A percentile compares a stretch with the other conserved stretches of the same genome.
Conservation (phyloP, 2,888 invertebrate genomes). For the Fragum fragum region DNA sequence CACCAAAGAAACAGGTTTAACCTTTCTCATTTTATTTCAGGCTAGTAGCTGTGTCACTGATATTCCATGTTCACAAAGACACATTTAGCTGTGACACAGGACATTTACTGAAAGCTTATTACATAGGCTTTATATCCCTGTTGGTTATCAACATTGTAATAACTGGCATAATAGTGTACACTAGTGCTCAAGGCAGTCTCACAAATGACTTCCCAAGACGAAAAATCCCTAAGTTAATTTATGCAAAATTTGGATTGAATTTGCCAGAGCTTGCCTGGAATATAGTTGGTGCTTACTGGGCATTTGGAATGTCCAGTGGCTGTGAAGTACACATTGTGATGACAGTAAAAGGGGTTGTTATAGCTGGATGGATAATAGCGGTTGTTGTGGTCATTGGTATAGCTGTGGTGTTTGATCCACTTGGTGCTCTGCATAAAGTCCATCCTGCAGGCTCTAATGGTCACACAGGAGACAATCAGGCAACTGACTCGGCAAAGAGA, state of each 20-base stretch:
- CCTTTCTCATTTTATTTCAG: slow-evolving; percentile 87
- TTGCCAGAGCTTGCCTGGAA: slow-evolving; percentile 93
- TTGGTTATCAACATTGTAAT: slow-evolving; percentile 84
- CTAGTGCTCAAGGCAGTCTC: slow-evolving; percentile 91
- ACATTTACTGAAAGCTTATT: slow-evolving; percentile 91
- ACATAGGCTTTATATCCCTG: slow-evolving; percentile 89
- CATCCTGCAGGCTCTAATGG: slow-evolving; percentile 27
- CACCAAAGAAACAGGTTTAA: slow-evolving; percentile 4
- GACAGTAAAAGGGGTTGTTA: slow-evolving; percentile 90
- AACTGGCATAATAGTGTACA: slow-evolving; percentile 82
- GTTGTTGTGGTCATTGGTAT: slow-evolving; percentile 91
- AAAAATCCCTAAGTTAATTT: slow-evolving; percentile 91
- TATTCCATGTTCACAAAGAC: slow-evolving; percentile 90
- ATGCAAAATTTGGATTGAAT: slow-evolving; percentile 92
- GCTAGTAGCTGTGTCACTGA: slow-evolving; percentile 90
- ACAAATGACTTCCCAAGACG: slow-evolving; percentile 91
- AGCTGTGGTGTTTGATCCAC: slow-evolving; percentile 93
- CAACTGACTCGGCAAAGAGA: slow-evolving; percentile 63
- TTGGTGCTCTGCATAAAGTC: slow-evolving; percentile 90
- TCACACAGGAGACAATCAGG: slow-evolving; percentile 21
- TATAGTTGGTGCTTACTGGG: slow-evolving; percentile 94
- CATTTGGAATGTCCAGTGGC: slow-evolving; percentile 87
- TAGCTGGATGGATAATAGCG: slow-evolving; percentile 94
- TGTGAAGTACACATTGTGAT: slow-evolving; percentile 77
- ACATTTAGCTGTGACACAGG: slow-evolving; percentile 92